phyloP scores from a whole-genome alignment of 2,113 vertebrate species.

The Tyrannus savana region DNA sequence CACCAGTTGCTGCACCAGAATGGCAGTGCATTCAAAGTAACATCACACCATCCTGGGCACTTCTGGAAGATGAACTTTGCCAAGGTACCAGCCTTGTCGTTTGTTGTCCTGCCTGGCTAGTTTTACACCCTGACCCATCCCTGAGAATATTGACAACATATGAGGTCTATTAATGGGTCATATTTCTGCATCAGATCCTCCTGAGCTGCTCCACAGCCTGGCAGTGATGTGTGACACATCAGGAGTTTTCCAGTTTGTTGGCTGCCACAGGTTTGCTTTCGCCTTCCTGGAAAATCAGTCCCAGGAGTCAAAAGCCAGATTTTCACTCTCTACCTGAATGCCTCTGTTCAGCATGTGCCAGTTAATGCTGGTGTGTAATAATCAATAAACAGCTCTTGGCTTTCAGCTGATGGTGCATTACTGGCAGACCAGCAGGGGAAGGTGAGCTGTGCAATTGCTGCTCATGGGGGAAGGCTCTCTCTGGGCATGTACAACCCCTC shows the following conservation, averaged over 20 bases:
- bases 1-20: background rate
- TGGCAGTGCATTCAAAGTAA: background rate
- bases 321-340: background rate
- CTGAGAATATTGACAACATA: background rate
- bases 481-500: background rate
- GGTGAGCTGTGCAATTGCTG: background rate
- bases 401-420: constrained; percentile 35
- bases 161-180: background rate
- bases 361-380: background rate
- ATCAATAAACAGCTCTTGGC: constrained; percentile 25
- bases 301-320: background rate
- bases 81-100: background rate
- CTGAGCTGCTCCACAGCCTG: background rate
- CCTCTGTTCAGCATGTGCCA: background rate
- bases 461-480: background rate
- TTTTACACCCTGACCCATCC: background rate
- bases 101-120: background rate
- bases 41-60: background rate
- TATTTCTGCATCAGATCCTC: background rate
- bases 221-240: background rate
- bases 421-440: background rate
- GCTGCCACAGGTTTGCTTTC: constrained; percentile 29
- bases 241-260: constrained; percentile 36
- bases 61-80: background rate
- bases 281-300: constrained; percentile 35